These are phyloP conservation scores for Brachionus calyciflorus DNA, from an alignment of 1,140 invertebrate genomes.

Conservation along the genomic window DNA sequence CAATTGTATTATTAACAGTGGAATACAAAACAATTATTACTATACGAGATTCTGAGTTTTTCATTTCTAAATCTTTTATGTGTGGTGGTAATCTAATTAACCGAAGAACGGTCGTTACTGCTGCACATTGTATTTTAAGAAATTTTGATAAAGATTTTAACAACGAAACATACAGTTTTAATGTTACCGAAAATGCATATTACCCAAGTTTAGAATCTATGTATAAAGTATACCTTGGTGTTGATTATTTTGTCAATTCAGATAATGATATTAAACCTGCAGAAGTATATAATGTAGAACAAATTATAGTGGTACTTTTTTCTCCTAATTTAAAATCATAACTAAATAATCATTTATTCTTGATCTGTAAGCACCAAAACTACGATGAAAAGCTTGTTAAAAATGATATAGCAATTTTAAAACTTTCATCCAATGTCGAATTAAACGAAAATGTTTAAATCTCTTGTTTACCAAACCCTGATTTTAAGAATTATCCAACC, in stretches of 20 bases:
- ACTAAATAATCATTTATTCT: too few species aligned
- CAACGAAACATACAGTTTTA: background rate
- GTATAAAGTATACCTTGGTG: background rate
- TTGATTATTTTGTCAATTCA: background rate
- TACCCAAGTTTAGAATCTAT: background rate
- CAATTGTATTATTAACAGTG: slow-evolving; percentile 5
- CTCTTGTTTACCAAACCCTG: background rate
- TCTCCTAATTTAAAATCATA: too few species aligned
- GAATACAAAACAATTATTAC: background rate
- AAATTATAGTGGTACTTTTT: background rate
- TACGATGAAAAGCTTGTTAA: background rate
- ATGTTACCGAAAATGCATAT: background rate
- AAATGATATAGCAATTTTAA: slow-evolving; percentile 5
- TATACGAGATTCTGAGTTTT: background rate
- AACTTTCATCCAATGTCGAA: background rate
- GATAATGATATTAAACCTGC: background rate
- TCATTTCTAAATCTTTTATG: background rate
- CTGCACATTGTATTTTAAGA: background rate
- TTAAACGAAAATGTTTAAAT: background rate
- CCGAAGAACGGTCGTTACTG: background rate
- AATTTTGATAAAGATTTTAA: background rate
- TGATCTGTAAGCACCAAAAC: background rate
- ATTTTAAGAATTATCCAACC: background rate
- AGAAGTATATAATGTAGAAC: background rate
- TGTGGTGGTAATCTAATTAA: slow-evolving; percentile 13